Percentiles rank a stretch among this genome's conserved stretches.
These are phyloP conservation scores for Amphiduros pacificus DNA, from an alignment of 2,888 invertebrate genomes.

Conservation along the genomic window DNA sequence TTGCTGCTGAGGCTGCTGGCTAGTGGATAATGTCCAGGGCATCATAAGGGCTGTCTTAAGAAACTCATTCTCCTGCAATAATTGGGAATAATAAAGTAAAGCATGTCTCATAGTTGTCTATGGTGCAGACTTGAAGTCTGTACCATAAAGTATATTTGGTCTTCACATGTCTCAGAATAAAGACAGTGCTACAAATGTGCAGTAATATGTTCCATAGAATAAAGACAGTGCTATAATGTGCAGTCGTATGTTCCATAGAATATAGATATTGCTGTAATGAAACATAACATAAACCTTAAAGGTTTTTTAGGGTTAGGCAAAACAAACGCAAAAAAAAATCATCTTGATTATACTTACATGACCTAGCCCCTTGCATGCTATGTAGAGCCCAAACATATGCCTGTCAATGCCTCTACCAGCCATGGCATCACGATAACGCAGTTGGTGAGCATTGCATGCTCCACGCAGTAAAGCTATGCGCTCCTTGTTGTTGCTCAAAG, in stretches of 20 bases:
- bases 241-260: too few species aligned
- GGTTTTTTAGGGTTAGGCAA: too few species aligned
- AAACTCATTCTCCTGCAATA: conserved; percentile 59
- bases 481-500: conserved; percentile 43
- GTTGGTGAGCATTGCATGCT: conserved; percentile 59
- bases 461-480: conserved; percentile 53
- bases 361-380: conserved; percentile 61
- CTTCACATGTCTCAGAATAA: too few species aligned
- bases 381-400: conserved; percentile 63
- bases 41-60: conserved; percentile 60
- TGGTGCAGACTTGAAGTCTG: too few species aligned
- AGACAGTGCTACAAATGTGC: too few species aligned
- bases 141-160: too few species aligned
- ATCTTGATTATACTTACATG: conserved; percentile 59
- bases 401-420: conserved; percentile 62
- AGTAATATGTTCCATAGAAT: too few species aligned
- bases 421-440: conserved; percentile 62
- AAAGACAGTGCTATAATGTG: too few species aligned
- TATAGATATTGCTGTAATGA: too few species aligned
- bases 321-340: too few species aligned
- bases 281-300: too few species aligned
- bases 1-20: conserved; percentile 64
- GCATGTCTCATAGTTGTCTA: too few species aligned
- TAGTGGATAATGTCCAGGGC: conserved; percentile 64
- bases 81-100: neutral